Conservation (phyloP, 2,888 invertebrate species). For the Stenchaetothrips biformis region DNA sequence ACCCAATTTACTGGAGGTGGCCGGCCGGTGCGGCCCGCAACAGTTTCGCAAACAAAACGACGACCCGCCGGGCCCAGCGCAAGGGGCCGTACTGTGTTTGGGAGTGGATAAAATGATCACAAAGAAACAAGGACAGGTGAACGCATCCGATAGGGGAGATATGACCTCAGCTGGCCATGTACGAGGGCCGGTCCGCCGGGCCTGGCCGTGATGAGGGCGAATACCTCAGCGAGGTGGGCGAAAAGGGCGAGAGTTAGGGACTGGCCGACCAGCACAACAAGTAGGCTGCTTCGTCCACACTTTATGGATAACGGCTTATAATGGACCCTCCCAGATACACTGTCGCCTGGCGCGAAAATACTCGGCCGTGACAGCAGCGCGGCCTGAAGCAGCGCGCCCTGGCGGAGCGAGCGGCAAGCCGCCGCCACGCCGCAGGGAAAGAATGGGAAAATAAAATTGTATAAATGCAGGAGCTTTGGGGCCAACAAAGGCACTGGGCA, state of each 20-base stretch:
- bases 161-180: background rate
- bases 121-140: background rate
- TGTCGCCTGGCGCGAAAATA: too few relatives aligned
- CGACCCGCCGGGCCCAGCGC: background rate
- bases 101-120: background rate
- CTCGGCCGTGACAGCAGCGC: too few relatives aligned
- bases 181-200: background rate
- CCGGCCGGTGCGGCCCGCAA: too few relatives aligned
- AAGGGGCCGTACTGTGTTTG: background rate
- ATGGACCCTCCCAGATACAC: too few relatives aligned
- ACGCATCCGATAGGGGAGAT: conserved; percentile 1
- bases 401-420: background rate
- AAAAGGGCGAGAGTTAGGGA: too few relatives aligned
- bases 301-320: too few relatives aligned
- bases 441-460: conserved; percentile 5
- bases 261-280: too few relatives aligned
- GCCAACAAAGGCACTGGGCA: background rate
- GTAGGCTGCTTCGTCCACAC: too few relatives aligned
- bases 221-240: background rate
- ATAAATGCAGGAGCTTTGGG: background rate
- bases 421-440: background rate
- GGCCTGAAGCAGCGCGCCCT: too few relatives aligned
- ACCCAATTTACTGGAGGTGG: too few relatives aligned
- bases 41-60: too few relatives aligned
- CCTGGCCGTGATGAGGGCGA: background rate